Base-by-base conservation (phyloP, 1,140 invertebrate species). In the Cephus cinctus region DNA sequence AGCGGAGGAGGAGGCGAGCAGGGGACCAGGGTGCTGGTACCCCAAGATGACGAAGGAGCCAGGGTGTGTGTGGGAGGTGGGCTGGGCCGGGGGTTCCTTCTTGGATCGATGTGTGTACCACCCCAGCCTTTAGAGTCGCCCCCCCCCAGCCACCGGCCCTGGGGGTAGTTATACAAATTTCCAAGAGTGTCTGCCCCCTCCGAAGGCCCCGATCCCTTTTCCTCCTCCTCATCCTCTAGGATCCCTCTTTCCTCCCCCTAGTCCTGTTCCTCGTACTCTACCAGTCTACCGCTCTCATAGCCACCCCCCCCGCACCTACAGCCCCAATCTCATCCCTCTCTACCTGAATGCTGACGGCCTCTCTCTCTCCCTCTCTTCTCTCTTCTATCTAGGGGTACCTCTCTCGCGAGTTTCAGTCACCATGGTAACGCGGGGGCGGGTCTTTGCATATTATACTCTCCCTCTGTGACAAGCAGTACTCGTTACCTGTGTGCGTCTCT, bases 91-190 rank as follows among this genome's bases (percentile, higher is more conserved):
- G 51, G 45, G n/a, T n/a, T n/a, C n/a, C n/a, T n/a, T n/a, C n/a
- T n/a, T n/a, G n/a, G n/a, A n/a, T n/a, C n/a, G n/a, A n/a, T n/a
- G n/a, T n/a, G n/a, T n/a, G n/a, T n/a, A n/a, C n/a, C n/a, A n/a
- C n/a, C n/a, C n/a, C n/a, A n/a, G n/a, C n/a, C n/a, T n/a, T n/a
- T n/a, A n/a, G n/a, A n/a, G n/a, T n/a, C 27, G 8, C 45, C 12
- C 27, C n/a, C 36, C 38, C 19, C 43, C 63, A 63, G 54, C 52
- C 57, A 50, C 59, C 59, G 56, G 60, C 62, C 61, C 58, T 63
- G 65, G 71, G 67, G 67, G 71, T 75, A 74, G 73, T 75, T 74
- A 73, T 74, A 73, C 71, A 74, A 74, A 75, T 75, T 75, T 74
- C 69, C 61, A 71, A 72, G 69, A 72, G 70, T 71, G 64, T 71